Base-by-base conservation (phyloP, 2,888 invertebrate species). In the Acrobasis repandana region DNA sequence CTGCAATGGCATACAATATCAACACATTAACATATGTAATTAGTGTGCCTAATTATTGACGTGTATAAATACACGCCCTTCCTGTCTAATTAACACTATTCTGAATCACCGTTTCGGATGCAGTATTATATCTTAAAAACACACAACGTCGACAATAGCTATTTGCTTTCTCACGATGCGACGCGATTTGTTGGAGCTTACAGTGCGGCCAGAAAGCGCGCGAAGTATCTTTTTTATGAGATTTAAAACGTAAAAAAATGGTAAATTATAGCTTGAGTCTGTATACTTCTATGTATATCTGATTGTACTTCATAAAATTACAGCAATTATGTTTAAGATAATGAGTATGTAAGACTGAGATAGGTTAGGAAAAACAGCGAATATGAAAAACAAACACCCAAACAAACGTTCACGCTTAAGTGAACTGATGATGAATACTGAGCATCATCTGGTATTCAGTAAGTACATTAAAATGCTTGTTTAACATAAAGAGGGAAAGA, bases 111-210 rank as follows among this genome's bases (percentile, higher is more conserved):
- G 38, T 36, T 48, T 58, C 38, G 20, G 36, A 38, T 36, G 58
- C 36, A 50, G 48, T 58, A 58, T 38, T 38, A 54, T 59, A 58
- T 56, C 61, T 63, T 49, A 36, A 46, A 52, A 64, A 61, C 38
- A 63, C 58, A 58, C 66, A 64, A 63, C 61, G 65, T 70, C 65
- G 67, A 61, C 58, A 63, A 48, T 48, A 60, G 63, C 61, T 78
- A 69, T 79, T 79, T 77, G 71, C 72, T 68, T 79, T 80, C 79
- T 74, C 81, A 81, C 79, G 73, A 68, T 56, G 61, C 61, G 58
- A 70, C 64, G 68, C 70, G 50, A 58, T 58, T 67, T 67, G 68
- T 65, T 70, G 64, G 65, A 58, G 63, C 56, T 59, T 57, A 34
- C 15, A 1, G n/a, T 57, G 63, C 62, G 61, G 64, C 64, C 68